Evolutionary conservation across 2,888 invertebrate genomes (phyloP).

Genomic region (Quadroppia sp.): DNA sequence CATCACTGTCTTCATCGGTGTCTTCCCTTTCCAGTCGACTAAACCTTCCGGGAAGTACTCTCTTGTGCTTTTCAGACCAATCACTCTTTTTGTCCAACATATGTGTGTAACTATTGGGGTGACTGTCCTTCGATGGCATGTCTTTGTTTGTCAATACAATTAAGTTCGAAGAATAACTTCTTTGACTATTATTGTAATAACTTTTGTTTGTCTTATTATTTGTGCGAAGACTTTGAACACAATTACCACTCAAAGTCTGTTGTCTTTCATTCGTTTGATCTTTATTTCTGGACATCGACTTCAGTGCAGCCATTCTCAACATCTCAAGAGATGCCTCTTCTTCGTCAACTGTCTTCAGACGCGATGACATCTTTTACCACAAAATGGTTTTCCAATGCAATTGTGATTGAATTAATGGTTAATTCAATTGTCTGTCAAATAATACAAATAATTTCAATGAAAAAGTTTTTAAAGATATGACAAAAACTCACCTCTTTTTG

Average conservation of each 20-base stretch:
- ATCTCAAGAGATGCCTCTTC: background rate
- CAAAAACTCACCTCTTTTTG: background rate
- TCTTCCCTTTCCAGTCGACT: constrained; percentile 27
- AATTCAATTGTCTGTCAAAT: background rate
- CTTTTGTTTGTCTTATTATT: background rate
- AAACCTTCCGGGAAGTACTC: constrained; percentile 22
- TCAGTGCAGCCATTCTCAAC: background rate
- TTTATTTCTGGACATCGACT: background rate
- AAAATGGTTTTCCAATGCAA: background rate
- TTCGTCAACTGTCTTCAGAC: background rate
- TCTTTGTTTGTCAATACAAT: constrained; percentile 12
- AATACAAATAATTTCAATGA: background rate
- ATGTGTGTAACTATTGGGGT: constrained; percentile 12
- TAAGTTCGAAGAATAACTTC: constrained; percentile 7
- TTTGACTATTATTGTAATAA: background rate
- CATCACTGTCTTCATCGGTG: constrained; percentile 10
- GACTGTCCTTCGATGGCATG: background rate
- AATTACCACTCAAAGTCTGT: background rate
- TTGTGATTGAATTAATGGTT: background rate
- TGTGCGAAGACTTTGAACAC: background rate
- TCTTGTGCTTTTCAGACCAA: background rate
- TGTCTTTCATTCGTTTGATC: background rate
- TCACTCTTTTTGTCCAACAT: background rate
- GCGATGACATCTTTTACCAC: constrained; percentile 10
- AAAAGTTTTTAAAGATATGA: background rate